These are phyloP conservation scores for Hyles vespertilio DNA, from an alignment of 1,140 invertebrate genomes.

Conservation along the genomic window DNA sequence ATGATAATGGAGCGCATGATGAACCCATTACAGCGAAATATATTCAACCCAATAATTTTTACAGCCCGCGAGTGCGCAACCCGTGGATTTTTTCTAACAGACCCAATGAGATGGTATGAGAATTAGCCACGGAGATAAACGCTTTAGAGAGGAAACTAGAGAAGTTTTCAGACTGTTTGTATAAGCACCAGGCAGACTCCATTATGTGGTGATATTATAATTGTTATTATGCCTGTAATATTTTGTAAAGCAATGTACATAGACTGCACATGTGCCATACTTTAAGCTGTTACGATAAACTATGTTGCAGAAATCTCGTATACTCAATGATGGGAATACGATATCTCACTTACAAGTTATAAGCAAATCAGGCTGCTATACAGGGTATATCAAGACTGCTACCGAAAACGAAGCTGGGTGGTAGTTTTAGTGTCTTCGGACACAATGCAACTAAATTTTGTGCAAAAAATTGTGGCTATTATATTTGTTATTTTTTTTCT, in stretches of 20 bases:
- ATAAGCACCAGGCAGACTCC: conserved; percentile 71
- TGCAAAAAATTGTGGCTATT: too few species aligned
- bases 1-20: conserved; percentile 56
- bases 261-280: too few species aligned
- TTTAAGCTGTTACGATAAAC: too few species aligned
- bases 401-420: too few species aligned
- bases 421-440: too few species aligned
- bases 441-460: too few species aligned
- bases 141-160: conserved; percentile 72
- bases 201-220: conserved; percentile 63
- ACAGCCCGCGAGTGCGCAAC: conserved; percentile 66
- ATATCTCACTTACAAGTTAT: too few species aligned
- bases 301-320: too few species aligned
- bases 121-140: conserved; percentile 74
- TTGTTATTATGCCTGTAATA: background rate
- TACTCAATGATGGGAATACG: too few species aligned
- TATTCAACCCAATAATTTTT: conserved; percentile 71
- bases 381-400: too few species aligned
- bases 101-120: conserved; percentile 73
- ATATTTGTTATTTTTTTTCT: too few species aligned
- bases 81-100: conserved; percentile 65
- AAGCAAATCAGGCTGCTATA: too few species aligned
- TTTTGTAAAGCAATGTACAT: background rate
- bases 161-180: conserved; percentile 68
- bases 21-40: conserved; percentile 66